A percentile compares a stretch with the other conserved stretches of the same genome.
phyloP scores from a whole-genome alignment of 2,113 vertebrate species.

The Catagonus wagneri region DNA sequence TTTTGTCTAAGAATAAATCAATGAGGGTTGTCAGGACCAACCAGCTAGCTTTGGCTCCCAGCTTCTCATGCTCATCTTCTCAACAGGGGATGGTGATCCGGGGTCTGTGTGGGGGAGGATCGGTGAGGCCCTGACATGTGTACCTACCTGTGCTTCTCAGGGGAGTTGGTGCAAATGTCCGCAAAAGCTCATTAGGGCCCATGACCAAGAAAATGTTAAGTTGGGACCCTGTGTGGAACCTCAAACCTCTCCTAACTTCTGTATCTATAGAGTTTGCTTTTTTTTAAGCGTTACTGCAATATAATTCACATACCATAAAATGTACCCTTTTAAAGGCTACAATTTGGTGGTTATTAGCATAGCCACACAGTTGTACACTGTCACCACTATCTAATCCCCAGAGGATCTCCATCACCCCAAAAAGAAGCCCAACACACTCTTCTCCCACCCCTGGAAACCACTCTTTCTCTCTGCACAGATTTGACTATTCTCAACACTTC shows the following conservation, averaged over 20 bases:
- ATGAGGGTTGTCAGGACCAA: neutral
- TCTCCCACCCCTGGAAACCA: neutral
- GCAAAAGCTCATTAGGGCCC: neutral
- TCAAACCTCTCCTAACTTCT: neutral
- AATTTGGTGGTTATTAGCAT: neutral
- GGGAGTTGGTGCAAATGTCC: neutral
- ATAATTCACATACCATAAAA: neutral
- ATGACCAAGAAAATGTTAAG: neutral
- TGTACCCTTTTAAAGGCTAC: neutral
- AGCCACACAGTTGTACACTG: neutral
- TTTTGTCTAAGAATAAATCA: neutral
- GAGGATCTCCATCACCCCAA: neutral
- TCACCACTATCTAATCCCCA: neutral
- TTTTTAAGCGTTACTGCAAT: neutral
- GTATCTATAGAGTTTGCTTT: neutral
- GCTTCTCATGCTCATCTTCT: neutral
- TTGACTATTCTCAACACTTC: neutral
- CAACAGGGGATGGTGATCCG: neutral
- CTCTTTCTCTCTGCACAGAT: neutral
- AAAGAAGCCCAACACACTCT: neutral
- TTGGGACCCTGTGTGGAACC: neutral
- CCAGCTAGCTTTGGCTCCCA: no score
- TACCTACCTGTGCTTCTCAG: neutral
- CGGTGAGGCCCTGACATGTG: neutral
- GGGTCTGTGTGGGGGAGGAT: no score